phyloP scores from a whole-genome alignment of 2,113 vertebrate genomes.

The Chlorodrepanis virens region DNA sequence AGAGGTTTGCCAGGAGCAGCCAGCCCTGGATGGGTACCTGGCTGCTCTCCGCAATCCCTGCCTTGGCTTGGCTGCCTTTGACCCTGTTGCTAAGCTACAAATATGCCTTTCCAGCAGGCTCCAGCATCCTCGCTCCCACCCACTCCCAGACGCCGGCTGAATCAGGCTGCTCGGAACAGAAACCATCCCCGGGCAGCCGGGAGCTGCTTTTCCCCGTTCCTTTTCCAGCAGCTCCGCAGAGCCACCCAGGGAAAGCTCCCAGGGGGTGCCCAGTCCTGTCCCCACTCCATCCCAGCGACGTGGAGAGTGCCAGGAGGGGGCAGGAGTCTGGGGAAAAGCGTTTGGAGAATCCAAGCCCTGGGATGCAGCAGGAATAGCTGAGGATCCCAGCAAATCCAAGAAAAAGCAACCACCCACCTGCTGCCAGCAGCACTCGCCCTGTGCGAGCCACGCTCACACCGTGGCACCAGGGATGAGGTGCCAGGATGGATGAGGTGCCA shows the following conservation, averaged over 20 bases:
- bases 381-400: background rate
- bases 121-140: conserved; percentile 34
- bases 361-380: background rate
- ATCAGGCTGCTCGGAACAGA: background rate
- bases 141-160: background rate
- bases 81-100: conserved; percentile 72
- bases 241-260: background rate
- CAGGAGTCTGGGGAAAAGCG: fast-evolving
- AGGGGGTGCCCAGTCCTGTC: background rate
- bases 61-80: conserved; percentile 53
- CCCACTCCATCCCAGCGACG: background rate
- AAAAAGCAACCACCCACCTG: conserved; percentile 35
- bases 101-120: conserved; percentile 46
- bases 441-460: background rate
- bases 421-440: background rate
- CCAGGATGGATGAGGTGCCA: background rate
- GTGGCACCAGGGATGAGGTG: background rate
- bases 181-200: background rate
- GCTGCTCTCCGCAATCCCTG: conserved; percentile 22
- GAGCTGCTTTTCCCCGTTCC: background rate
- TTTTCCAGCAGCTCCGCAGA: background rate
- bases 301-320: background rate
- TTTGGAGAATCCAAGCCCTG: background rate
- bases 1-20: background rate
- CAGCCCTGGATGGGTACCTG: conserved; percentile 19